A percentile compares a stretch with the other conserved stretches of the same genome.
These are phyloP conservation scores for Falco berigora DNA, from an alignment of 2,797 vertebrate species.

Conservation along the genomic window DNA sequence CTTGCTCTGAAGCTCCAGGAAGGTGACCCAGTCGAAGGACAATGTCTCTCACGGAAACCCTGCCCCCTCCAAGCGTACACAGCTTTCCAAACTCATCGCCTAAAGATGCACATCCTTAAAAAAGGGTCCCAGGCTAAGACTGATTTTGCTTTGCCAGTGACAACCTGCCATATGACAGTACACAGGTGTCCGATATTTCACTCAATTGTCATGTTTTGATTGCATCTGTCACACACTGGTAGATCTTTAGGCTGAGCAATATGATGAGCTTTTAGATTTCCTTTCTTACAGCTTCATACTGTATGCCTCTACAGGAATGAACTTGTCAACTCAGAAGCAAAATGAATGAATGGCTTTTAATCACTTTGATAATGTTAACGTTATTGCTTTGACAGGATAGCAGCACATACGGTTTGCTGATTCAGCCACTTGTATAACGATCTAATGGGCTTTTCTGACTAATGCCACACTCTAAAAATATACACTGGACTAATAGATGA, in stretches of 20 bases:
- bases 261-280: slow-evolving; percentile 15
- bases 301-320: slow-evolving; percentile 16
- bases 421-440: slow-evolving; percentile 63
- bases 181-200: neutral
- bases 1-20: neutral
- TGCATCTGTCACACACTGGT: neutral
- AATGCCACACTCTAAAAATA: slow-evolving; percentile 65
- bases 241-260: neutral
- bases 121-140: neutral
- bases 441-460: slow-evolving; percentile 60
- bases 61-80: neutral
- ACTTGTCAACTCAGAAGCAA: slow-evolving; percentile 55
- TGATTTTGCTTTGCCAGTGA: neutral
- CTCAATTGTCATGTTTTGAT: slow-evolving; percentile 37
- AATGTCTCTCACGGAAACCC: neutral
- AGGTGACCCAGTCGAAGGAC: neutral
- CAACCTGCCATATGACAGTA: neutral
- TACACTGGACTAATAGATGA: slow-evolving; percentile 54
- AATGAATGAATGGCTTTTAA: slow-evolving; percentile 60
- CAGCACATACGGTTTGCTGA: slow-evolving; percentile 65
- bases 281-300: neutral
- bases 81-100: neutral
- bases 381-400: slow-evolving; percentile 54
- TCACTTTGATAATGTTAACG: slow-evolving; percentile 55
- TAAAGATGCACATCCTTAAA: neutral